A percentile compares a stretch with the other conserved stretches of the same genome.
These are phyloP conservation scores for Huso huso DNA, from an alignment of 2,797 vertebrate genomes.

Conservation along the genomic window DNA sequence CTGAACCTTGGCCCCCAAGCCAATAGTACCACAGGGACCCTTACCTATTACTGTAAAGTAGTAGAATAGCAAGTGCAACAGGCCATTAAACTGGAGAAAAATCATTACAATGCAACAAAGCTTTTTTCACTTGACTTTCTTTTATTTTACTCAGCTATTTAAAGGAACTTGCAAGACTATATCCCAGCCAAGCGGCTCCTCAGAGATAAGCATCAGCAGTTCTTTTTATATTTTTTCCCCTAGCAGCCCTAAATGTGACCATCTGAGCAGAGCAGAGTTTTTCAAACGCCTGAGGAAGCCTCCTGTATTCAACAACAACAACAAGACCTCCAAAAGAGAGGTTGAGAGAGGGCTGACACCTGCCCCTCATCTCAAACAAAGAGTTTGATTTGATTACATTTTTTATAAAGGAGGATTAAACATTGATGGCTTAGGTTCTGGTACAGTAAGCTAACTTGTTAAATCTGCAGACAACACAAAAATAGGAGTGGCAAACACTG, in stretches of 20 bases:
- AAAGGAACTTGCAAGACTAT: background rate
- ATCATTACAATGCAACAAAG: background rate
- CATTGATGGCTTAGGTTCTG: no score
- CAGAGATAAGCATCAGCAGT: background rate
- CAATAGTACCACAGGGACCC: background rate
- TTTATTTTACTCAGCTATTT: background rate
- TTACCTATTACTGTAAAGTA: background rate
- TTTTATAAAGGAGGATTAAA: no score
- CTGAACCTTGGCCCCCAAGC: background rate
- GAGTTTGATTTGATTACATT: no score
- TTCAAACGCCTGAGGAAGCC: background rate
- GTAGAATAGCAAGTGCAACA: background rate
- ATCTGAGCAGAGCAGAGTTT: background rate
- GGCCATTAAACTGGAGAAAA: background rate
- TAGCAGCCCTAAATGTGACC: background rate
- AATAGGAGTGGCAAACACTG: no score
- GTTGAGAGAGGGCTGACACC: no score
- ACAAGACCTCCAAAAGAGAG: no score
- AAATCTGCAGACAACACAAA: no score
- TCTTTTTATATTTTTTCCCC: background rate
- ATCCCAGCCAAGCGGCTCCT: background rate
- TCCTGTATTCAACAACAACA: no score
- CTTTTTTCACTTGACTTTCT: background rate
- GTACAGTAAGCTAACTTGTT: no score
- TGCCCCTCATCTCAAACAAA: no score